Percentiles rank a stretch among this genome's conserved stretches.
These are phyloP conservation scores for Ondatra zibethicus DNA, from an alignment of 2,113 vertebrate genomes.

Conservation along the genomic window DNA sequence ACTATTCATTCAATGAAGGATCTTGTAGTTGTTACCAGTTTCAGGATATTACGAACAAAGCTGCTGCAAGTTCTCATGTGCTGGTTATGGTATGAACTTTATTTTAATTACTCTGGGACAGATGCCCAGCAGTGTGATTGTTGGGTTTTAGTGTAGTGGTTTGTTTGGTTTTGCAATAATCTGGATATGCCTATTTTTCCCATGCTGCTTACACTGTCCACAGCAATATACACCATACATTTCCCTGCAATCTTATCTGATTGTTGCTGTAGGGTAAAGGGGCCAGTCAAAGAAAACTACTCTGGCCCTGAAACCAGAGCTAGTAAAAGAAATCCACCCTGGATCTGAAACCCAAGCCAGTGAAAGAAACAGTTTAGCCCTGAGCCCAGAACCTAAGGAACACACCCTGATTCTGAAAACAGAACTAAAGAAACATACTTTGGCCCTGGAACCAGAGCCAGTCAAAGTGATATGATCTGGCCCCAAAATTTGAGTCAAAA, in stretches of 20 bases:
- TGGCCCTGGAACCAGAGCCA: no score
- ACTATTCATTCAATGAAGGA: background rate
- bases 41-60: background rate
- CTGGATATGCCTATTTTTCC: background rate
- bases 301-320: no score
- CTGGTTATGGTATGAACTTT: background rate
- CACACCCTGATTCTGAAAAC: no score
- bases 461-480: no score
- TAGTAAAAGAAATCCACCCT: no score
- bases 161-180: background rate
- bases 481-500: no score
- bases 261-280: background rate
- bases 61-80: background rate
- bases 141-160: background rate
- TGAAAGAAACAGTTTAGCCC: no score
- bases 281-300: no score
- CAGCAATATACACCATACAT: background rate
- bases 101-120: background rate
- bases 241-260: background rate
- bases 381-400: no score
- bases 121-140: background rate
- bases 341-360: no score
- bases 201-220: background rate
- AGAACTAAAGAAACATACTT: no score
- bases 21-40: background rate